A percentile compares a stretch with the other conserved stretches of the same genome.
phyloP scores from a whole-genome alignment of 2,113 vertebrate species.

The Crotalus horridus region DNA sequence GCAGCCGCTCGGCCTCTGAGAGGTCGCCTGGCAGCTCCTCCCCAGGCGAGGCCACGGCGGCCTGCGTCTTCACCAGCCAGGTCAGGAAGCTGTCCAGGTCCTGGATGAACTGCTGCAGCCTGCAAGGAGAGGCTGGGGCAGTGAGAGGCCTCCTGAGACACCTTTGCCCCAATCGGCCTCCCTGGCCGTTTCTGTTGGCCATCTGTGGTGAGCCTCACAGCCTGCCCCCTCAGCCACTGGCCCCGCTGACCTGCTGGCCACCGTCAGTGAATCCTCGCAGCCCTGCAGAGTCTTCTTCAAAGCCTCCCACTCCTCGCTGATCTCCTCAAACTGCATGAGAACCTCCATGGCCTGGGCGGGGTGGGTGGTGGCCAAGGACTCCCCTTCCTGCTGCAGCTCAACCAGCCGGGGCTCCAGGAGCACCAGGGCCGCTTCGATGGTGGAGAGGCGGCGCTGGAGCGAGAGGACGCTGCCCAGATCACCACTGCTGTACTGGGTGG shows the following conservation, averaged over 20 bases:
- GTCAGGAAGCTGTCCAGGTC: conserved; percentile 88
- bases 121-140: neutral
- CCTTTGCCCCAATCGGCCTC: neutral
- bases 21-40: conserved; percentile 78
- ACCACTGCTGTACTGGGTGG: conserved; percentile 76
- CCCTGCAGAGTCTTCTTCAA: conserved; percentile 81
- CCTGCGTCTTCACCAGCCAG: conserved; percentile 92
- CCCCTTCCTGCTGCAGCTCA: conserved; percentile 83
- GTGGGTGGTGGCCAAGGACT: conserved; percentile 77
- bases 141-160: neutral
- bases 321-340: conserved; percentile 83
- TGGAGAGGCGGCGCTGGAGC: conserved; percentile 85
- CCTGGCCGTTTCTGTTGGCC: neutral
- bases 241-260: conserved; percentile 63
- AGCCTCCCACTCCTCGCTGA: conserved; percentile 87
- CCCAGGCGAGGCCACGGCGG: conserved; percentile 61
- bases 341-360: conserved; percentile 76
- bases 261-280: conserved; percentile 84
- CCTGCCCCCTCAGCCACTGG: no score
- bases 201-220: neutral
- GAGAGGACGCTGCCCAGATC: conserved; percentile 81
- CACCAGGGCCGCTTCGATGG: conserved; percentile 86
- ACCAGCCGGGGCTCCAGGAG: conserved; percentile 85
- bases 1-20: conserved; percentile 80
- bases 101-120: conserved; percentile 80